phyloP scores from a whole-genome alignment of 2,888 invertebrate genomes.

The Itoplectis maculator region DNA sequence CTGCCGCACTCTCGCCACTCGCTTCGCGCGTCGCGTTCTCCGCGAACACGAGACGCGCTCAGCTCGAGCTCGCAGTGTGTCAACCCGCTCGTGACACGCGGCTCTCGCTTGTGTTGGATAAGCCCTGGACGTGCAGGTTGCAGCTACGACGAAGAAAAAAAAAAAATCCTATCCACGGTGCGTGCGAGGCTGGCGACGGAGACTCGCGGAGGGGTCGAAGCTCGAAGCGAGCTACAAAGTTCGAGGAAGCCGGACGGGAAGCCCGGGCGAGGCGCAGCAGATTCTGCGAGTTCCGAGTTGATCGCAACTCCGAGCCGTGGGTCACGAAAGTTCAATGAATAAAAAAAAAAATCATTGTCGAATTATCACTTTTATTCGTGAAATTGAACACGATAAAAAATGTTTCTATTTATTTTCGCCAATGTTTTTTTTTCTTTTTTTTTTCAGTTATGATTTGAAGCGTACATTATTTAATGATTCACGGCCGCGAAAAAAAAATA shows the following conservation, averaged over 20 bases:
- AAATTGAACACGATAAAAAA: too few species aligned
- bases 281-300: constrained; percentile 10
- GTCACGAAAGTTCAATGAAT: too few species aligned
- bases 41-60: constrained; percentile 43
- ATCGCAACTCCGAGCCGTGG: constrained; percentile 45
- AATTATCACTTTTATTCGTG: too few species aligned
- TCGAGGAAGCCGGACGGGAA: constrained; percentile 43
- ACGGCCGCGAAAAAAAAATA: neutral
- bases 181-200: constrained; percentile 42
- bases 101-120: constrained; percentile 75
- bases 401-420: too few species aligned
- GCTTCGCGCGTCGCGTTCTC: constrained; percentile 45
- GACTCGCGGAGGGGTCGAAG: too few species aligned
- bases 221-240: too few species aligned
- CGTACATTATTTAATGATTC: neutral
- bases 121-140: constrained; percentile 72
- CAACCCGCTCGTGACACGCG: constrained; percentile 74
- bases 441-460: too few species aligned
- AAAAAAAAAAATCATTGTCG: too few species aligned
- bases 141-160: neutral
- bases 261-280: constrained; percentile 23
- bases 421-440: too few species aligned
- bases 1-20: constrained; percentile 27
- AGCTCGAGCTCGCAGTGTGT: too few species aligned
- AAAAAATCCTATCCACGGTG: constrained; percentile 15